Percentiles rank a stretch among this genome's conserved stretches.
Conservation (phyloP, 2,113 vertebrate genomes). For the Formicarius rufipectus region DNA sequence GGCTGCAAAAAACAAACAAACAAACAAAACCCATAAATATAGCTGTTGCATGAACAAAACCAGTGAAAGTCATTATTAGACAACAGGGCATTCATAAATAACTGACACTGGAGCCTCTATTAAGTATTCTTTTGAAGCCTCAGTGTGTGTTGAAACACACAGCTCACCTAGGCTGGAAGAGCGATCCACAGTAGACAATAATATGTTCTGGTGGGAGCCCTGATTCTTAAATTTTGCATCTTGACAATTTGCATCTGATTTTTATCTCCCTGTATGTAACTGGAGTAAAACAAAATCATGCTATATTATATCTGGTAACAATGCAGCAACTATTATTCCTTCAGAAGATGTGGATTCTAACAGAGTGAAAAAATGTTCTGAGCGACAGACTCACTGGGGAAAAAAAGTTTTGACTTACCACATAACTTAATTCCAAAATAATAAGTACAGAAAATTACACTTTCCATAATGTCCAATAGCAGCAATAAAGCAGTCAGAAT, state of each 20-base stretch:
- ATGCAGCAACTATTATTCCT: not conserved
- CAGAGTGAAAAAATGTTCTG: not conserved
- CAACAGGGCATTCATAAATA: not conserved
- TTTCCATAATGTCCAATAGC: not conserved
- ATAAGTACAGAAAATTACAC: not conserved
- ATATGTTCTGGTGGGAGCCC: not conserved
- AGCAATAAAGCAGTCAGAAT: not conserved
- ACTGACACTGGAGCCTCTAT: not conserved
- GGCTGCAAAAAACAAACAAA: conserved; percentile 74
- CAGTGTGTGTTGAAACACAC: not conserved
- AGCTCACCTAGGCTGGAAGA: not conserved
- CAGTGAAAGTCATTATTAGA: not conserved
- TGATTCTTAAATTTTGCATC: not conserved
- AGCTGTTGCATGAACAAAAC: not conserved
- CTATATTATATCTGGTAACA: not conserved
- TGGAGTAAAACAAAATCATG: not conserved
- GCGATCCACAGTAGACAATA: not conserved
- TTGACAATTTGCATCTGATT: not conserved
- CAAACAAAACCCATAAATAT: not conserved
- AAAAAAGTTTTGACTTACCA: not conserved
- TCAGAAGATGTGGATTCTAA: not conserved
- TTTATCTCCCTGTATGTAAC: not conserved
- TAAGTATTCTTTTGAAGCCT: not conserved
- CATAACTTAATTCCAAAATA: not conserved
- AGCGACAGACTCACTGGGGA: not conserved